A percentile compares a stretch with the other conserved stretches of the same genome.
Conservation (phyloP, 2,797 vertebrate species). For the Sebastes goodei region DNA sequence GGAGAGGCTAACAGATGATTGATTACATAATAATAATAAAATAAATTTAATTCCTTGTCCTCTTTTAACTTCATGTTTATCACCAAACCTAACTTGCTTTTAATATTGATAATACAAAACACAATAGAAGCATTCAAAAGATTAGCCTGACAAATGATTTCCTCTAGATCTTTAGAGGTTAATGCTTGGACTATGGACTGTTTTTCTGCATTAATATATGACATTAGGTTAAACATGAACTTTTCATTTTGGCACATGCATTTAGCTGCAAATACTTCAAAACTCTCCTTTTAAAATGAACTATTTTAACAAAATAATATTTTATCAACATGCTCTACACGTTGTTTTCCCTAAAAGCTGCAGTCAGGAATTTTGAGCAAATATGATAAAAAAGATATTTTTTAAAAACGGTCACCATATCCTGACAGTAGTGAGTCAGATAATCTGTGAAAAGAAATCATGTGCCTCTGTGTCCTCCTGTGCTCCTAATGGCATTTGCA, state of each 20-base stretch:
- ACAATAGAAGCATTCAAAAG: neutral
- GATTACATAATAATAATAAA: neutral
- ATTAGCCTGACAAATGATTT: neutral
- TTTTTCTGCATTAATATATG: neutral
- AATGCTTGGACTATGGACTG: neutral
- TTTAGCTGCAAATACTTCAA: neutral
- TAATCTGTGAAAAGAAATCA: neutral
- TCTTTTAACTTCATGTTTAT: neutral
- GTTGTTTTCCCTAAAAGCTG: neutral
- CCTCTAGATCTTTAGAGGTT: neutral
- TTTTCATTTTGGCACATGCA: neutral
- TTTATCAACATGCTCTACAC: neutral
- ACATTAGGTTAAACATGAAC: neutral
- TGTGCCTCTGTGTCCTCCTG: neutral
- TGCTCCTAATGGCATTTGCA: neutral
- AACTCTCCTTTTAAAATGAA: neutral
- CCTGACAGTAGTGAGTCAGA: neutral
- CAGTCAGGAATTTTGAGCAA: neutral
- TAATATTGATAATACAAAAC: neutral
- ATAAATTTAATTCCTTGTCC: neutral
- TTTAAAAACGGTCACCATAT: neutral
- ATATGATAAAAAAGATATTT: neutral
- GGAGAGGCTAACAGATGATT: neutral
- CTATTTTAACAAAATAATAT: neutral
- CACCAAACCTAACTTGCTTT: no score